Percentiles rank a stretch among this genome's conserved stretches.
Conservation (phyloP, 1,140 invertebrate genomes). For the Nautilus pompilius region DNA sequence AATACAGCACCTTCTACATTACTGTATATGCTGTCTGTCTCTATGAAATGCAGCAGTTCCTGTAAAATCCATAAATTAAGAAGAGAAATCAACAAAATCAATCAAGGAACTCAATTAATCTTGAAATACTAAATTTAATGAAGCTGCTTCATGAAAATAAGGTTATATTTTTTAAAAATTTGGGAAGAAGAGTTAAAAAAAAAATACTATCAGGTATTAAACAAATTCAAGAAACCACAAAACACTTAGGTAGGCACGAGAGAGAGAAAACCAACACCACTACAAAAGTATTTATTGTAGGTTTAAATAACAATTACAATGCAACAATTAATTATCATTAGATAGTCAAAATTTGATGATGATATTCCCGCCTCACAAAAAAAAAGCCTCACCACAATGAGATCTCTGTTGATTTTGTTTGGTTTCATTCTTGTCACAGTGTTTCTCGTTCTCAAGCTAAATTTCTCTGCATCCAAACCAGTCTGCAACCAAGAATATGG, state of each 20-base stretch:
- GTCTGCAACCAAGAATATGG: conserved; percentile 25
- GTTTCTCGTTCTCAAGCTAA: conserved; percentile 42
- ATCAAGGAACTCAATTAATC: not conserved
- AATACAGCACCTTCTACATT: conserved; percentile 42
- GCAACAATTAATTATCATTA: too few species aligned
- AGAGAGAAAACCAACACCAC: too few species aligned
- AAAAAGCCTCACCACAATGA: conserved; percentile 35
- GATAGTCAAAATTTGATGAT: too few species aligned
- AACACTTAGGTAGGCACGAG: too few species aligned
- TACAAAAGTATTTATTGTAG: too few species aligned
- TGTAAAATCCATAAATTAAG: conserved; percentile 11
- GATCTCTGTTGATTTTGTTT: conserved; percentile 46
- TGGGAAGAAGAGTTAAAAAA: too few species aligned
- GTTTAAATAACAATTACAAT: too few species aligned
- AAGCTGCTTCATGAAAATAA: not conserved
- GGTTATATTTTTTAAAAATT: too few species aligned
- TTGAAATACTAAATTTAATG: not conserved
- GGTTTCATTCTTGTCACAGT: conserved; percentile 40
- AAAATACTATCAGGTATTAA: too few species aligned
- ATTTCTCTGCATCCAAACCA: conserved; percentile 31
- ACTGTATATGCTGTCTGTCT: conserved; percentile 19
- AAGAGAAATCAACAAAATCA: not conserved
- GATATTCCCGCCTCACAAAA: too few species aligned
- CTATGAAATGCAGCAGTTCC: conserved; percentile 33
- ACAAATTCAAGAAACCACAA: too few species aligned